phyloP scores from a whole-genome alignment of 2,797 vertebrate genomes.

The Zonotrichia albicollis region DNA sequence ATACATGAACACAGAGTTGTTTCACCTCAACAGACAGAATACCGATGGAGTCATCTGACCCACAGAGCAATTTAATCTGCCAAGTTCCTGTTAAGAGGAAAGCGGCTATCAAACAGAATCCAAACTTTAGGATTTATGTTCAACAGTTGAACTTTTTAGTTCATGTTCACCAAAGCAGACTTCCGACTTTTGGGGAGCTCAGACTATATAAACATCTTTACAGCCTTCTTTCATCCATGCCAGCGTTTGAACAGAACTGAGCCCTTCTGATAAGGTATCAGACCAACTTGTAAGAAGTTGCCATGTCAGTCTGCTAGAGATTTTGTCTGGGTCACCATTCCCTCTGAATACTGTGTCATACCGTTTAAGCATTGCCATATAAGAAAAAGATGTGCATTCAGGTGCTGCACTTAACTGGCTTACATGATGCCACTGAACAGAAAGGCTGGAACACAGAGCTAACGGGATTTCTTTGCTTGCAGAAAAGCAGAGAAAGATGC shows the following conservation, averaged over 20 bases:
- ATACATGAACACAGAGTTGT: background rate
- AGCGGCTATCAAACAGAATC: background rate
- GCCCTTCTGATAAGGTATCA: background rate
- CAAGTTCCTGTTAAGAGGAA: background rate
- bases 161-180: background rate
- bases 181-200: background rate
- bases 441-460: background rate
- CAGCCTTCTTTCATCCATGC: background rate
- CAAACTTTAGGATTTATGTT: background rate
- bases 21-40: background rate
- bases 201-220: background rate
- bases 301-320: background rate
- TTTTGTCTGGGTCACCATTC: background rate
- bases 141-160: background rate
- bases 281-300: background rate
- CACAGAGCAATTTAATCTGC: background rate
- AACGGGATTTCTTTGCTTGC: background rate
- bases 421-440: background rate
- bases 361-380: background rate
- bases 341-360: background rate
- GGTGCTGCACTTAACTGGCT: background rate
- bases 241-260: background rate
- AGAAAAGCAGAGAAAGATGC: background rate
- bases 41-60: background rate
- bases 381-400: background rate